phyloP scores from a whole-genome alignment of 1,140 invertebrate genomes.

The Penaeus japonicus region DNA sequence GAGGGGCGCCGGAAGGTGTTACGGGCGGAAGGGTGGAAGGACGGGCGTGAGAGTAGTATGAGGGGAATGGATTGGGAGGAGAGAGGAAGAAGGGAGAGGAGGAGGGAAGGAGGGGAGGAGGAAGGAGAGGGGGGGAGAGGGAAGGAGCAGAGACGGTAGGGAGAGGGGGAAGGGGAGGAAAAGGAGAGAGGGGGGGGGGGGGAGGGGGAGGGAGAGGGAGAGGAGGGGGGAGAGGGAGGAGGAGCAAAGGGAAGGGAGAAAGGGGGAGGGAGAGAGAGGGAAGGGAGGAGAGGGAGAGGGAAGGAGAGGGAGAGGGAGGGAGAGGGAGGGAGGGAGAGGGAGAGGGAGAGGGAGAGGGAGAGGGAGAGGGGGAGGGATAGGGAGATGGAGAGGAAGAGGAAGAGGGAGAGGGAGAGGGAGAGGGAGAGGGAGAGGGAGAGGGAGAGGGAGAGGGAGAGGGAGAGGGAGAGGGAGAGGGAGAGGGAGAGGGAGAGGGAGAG shows the following conservation, averaged over 20 bases:
- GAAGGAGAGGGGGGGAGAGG: neutral
- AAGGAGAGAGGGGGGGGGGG: neutral
- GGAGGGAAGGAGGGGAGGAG: neutral
- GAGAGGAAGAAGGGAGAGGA: neutral
- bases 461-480: conserved; percentile 19
- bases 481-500: neutral
- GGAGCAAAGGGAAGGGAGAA: neutral
- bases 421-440: neutral
- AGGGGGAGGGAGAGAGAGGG: neutral
- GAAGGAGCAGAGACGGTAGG: neutral
- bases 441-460: neutral
- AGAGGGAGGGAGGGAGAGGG: neutral
- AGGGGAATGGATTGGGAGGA: too few species aligned
- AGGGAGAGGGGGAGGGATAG: neutral
- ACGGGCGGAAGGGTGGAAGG: too few species aligned
- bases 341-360: neutral
- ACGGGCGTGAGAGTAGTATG: too few species aligned
- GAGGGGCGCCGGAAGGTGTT: too few species aligned
- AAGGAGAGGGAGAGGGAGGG: neutral
- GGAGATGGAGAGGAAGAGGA: neutral
- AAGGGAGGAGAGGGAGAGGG: neutral
- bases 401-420: neutral
- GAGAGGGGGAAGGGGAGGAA: neutral
- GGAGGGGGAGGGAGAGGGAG: neutral
- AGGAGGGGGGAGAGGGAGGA: neutral